Evolutionary conservation across 2,113 vertebrate genomes (phyloP).

Genomic region (Gymnarchus niloticus): DNA sequence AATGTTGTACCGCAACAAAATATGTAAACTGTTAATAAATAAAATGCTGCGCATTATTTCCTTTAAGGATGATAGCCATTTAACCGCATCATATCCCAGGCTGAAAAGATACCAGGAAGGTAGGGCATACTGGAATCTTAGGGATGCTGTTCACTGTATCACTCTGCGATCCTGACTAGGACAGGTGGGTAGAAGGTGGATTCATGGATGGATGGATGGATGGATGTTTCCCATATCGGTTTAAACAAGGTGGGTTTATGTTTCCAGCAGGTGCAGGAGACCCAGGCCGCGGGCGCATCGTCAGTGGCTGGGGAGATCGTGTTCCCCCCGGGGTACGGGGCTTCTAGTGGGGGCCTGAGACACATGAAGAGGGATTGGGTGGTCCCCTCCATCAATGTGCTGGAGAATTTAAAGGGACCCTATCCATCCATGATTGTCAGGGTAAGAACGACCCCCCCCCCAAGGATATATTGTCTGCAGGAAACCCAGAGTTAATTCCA

Average conservation of each 20-base stretch:
- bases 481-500: too few relatives aligned
- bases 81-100: background rate
- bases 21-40: background rate
- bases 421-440: constrained; percentile 92
- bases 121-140: background rate
- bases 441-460: constrained; percentile 76
- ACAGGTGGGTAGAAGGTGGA: too few relatives aligned
- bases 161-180: too few relatives aligned
- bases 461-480: too few relatives aligned
- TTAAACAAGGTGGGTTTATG: background rate
- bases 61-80: background rate
- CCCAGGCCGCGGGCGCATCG: constrained; percentile 36
- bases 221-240: background rate
- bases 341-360: constrained; percentile 69
- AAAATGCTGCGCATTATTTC: background rate
- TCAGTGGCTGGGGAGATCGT: constrained; percentile 75
- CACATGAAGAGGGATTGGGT: constrained; percentile 98
- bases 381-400: constrained; percentile 95
- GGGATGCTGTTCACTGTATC: too few relatives aligned
- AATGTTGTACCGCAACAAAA: background rate
- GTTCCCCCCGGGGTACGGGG: constrained; percentile 70
- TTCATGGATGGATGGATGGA: too few relatives aligned
- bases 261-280: constrained; percentile 56
- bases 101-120: background rate
- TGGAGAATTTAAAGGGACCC: constrained; percentile 90